Evolutionary conservation across 1,140 invertebrate species (phyloP), one percentile per base, ranked within the genome.

Genomic region (Drosophila insularis): DNA sequence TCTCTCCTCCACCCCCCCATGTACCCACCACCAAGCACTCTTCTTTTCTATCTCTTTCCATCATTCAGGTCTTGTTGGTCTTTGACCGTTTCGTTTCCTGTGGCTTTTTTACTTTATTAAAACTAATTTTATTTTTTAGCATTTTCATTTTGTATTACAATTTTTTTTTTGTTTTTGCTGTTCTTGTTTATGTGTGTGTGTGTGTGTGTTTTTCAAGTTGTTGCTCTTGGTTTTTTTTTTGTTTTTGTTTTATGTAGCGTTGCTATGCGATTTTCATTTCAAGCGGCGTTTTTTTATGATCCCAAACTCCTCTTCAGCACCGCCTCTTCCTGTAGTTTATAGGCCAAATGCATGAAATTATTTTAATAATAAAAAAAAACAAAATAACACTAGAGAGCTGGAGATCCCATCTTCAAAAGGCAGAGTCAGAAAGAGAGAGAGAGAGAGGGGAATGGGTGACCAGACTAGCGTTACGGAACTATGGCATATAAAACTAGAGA

Each of bases 21-120:
- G n/a, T n/a, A 7, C 54, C 37, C 35, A 35, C 40, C 7, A 14
- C 50, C 31, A n/a, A n/a, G n/a, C n/a, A 13, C 35, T 64, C 55
- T 27, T 27, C 27, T 6, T 6, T 5, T 27, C 27, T 27, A 27
- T 27, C 27, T 27, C 27, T 27, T 27, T 53, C 10, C 13, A 31
- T 32, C 37, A 13, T 68, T 21, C 23, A 37, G 5, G 5, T 59
- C 40, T 35, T n/a, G 31, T 31, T 31, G 64, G 14, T 10, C 46
- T 40, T 10, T 21, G 46, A 32, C 55, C 31, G 65, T 13, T 19
- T 23, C 19, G 54, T 72, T 79, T 82, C 71, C 75, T 87, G 69
- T 78, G 72, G 74, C 71, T 80, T 87, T 86, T 82, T 78, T 71
- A 81, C 82, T 87, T 87, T 87, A 87, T 87, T 87, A 79, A 82